These are phyloP conservation scores for Saturnia pavonia DNA, from an alignment of 2,888 invertebrate species.

Conservation along the genomic window DNA sequence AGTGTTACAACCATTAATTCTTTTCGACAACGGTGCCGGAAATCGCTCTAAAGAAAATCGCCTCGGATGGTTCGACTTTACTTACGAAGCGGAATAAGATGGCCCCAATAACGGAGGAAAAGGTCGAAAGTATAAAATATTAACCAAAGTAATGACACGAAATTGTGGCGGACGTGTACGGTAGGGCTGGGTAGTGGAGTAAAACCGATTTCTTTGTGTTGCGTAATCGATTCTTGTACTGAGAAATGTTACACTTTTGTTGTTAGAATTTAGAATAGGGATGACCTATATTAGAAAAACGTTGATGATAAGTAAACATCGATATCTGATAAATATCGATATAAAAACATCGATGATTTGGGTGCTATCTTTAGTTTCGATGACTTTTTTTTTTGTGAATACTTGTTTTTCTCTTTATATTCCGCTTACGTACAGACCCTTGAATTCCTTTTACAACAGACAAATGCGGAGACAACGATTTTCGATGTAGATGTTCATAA, in stretches of 20 bases:
- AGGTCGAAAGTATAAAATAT: conserved; percentile 13
- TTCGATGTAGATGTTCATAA: no score
- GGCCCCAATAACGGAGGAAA: conserved; percentile 3
- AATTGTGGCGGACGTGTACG: background rate
- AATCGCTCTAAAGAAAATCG: background rate
- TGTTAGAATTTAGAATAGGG: background rate
- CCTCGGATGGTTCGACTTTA: background rate
- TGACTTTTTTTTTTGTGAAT: no score
- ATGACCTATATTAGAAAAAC: no score
- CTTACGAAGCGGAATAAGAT: background rate
- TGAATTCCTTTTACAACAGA: no score
- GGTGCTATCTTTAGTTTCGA: no score
- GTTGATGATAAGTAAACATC: no score
- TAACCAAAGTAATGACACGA: background rate
- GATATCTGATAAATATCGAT: no score
- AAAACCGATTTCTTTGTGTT: conserved; percentile 1
- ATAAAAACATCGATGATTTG: no score
- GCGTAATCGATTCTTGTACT: conserved; percentile 1
- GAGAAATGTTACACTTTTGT: background rate
- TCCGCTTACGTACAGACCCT: no score
- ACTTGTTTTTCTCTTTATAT: no score
- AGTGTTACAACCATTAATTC: conserved; percentile 1
- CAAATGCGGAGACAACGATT: no score
- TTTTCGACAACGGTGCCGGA: conserved; percentile 9
- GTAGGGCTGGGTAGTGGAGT: background rate